Base-by-base conservation (phyloP, 2,113 vertebrate genomes). In the Stomatorhinus ivindoensis region DNA sequence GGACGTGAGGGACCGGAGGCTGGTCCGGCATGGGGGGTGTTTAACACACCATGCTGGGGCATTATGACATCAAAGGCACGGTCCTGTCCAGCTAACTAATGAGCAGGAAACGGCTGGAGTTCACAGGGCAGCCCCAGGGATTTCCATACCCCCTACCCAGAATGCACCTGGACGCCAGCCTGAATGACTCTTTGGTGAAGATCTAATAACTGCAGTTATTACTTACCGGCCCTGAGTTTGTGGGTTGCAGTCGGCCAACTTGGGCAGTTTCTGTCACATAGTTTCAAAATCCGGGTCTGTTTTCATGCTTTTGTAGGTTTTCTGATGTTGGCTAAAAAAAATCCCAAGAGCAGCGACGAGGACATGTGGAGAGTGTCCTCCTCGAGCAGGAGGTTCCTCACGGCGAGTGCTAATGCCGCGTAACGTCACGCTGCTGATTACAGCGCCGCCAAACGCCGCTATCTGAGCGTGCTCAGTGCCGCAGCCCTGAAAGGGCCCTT, bases 51-150 rank as follows among this genome's bases (percentile, higher is more conserved):
- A 2, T 9, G 31, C 48, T 19, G 50, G 27, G 2, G 86, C 50
- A 87, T 87, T 87, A 87, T 51, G 86, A 87, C 50, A 55, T 87
- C 86, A 87, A 87, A 87, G 86, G 31, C 27, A 2, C 17, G 6
- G 13, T 15, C 13, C 50, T 35, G n/a, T 50, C 48, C 86, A 47
- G 48, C n/a, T 10, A 87, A 50, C 86, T 55, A 55, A 87, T 35
- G 50, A 55, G 50, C 86, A 87, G 86, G 86, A 87, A 87, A 11
- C 31, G 31, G 27, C 86, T 39, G 27, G 7, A 87, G 86, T 87
- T 53, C 86, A 87, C 50, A 39, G 27, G 86, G n/a, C 3, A 87
- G 7, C 83, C n/a, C 83, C 6, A 19, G 83, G 83, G 83, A 87
- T 87, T 87, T 53, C 86, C 86, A 55, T 50, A 31, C 86, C 24